Percentiles rank a stretch among this genome's conserved stretches.
Conservation (phyloP, 1,140 invertebrate species). For the Leptinotarsa texana region DNA sequence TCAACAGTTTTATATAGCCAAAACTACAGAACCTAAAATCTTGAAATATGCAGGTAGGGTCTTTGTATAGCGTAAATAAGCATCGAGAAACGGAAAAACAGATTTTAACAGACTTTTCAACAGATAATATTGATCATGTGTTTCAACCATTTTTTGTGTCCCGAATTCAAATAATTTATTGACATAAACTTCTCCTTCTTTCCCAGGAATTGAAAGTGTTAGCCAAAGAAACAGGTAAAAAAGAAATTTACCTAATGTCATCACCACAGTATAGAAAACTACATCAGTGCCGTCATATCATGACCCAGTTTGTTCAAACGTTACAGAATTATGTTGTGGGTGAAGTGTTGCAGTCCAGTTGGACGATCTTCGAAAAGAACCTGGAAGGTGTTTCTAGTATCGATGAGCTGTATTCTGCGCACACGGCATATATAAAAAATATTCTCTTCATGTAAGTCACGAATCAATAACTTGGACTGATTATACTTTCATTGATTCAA, state of each 20-base stretch:
- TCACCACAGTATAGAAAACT: conserved; percentile 65
- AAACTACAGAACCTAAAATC: too few species aligned
- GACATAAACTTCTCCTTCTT: conserved; percentile 15
- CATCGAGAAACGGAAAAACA: too few species aligned
- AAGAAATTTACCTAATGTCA: conserved; percentile 54
- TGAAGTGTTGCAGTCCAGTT: conserved; percentile 70
- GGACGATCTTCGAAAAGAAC: conserved; percentile 70
- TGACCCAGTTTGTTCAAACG: conserved; percentile 73
- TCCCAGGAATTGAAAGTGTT: conserved; percentile 59
- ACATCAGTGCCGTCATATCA: conserved; percentile 70
- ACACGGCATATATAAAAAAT: conserved; percentile 72
- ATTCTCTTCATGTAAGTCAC: conserved; percentile 62
- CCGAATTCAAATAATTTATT: background rate
- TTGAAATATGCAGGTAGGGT: too few species aligned
- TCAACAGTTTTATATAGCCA: background rate
- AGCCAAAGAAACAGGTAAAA: conserved; percentile 56
- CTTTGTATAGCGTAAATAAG: too few species aligned
- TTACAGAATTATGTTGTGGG: conserved; percentile 74
- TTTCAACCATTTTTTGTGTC: too few species aligned
- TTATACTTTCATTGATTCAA: too few species aligned
- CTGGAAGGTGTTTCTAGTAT: conserved; percentile 65
- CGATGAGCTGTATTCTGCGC: conserved; percentile 70
- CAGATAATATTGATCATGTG: too few species aligned
- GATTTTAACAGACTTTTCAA: too few species aligned
- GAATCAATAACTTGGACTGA: too few species aligned